Conservation (phyloP, 2,888 invertebrate genomes). For the Lasioglossum leucozonium region DNA sequence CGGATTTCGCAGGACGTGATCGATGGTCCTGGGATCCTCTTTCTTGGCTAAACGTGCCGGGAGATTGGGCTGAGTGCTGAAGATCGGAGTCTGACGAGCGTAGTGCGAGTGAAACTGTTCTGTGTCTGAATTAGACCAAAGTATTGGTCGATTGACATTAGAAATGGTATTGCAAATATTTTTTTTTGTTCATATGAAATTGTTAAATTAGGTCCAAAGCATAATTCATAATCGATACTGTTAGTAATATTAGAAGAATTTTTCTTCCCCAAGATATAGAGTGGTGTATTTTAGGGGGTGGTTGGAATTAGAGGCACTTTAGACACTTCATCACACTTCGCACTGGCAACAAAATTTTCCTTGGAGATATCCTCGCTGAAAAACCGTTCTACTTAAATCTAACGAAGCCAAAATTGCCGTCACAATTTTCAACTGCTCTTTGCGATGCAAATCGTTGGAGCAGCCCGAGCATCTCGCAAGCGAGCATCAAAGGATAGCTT, state of each 20-base stretch:
- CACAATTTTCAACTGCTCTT: background rate
- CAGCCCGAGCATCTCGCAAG: background rate
- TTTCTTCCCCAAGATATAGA: background rate
- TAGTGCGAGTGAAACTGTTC: too few species aligned
- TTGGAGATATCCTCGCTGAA: background rate
- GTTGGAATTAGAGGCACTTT: too few species aligned
- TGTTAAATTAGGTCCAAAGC: too few species aligned
- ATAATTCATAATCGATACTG: too few species aligned
- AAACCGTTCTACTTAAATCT: background rate
- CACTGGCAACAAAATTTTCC: background rate
- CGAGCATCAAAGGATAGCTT: background rate
- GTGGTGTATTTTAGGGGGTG: too few species aligned
- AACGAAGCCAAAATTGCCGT: background rate
- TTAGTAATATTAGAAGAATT: background rate
- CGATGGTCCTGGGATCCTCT: background rate
- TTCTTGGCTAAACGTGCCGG: background rate
- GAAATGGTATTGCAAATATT: background rate
- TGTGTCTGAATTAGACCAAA: too few species aligned
- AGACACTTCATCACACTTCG: background rate
- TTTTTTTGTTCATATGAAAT: too few species aligned
- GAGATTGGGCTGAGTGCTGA: background rate
- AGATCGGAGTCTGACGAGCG: too few species aligned
- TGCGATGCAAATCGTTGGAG: background rate
- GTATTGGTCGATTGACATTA: background rate
- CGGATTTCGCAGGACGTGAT: constrained; percentile 17